These are phyloP conservation scores for Isoperla grammatica DNA, from an alignment of 2,888 invertebrate genomes.

Conservation along the genomic window DNA sequence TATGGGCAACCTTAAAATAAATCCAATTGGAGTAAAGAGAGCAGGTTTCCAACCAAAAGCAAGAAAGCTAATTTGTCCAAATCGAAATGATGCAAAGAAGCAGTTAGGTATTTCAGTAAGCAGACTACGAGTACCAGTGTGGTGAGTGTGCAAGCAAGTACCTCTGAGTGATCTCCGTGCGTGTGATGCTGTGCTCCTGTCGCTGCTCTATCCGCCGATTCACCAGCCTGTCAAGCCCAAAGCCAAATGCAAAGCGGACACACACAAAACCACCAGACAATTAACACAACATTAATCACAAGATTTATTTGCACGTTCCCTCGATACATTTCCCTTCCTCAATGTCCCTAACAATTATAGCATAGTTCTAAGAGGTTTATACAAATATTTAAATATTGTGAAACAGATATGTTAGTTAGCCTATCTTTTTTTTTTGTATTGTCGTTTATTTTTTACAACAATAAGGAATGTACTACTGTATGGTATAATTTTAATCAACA, in stretches of 20 bases:
- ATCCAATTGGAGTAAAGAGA: too few species aligned
- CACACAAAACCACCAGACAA: conserved; percentile 8
- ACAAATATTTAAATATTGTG: too few species aligned
- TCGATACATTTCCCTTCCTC: too few species aligned
- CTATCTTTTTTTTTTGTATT: too few species aligned
- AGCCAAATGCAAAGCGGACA: conserved; percentile 26
- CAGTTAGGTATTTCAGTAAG: neutral
- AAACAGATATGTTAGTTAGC: too few species aligned
- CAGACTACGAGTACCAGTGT: neutral
- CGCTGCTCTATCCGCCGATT: conserved; percentile 62
- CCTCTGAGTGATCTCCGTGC: conserved; percentile 63
- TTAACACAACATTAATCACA: too few species aligned
- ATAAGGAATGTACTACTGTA: too few species aligned
- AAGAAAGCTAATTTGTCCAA: neutral
- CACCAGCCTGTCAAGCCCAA: conserved; percentile 51
- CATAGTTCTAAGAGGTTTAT: too few species aligned
- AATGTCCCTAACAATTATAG: too few species aligned
- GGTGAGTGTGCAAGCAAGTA: conserved; percentile 33
- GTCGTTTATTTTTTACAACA: too few species aligned
- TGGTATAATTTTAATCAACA: too few species aligned
- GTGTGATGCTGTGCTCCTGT: conserved; percentile 61
- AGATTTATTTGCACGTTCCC: too few species aligned
- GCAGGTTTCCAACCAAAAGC: neutral
- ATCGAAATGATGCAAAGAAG: neutral
- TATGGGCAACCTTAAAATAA: neutral